These are phyloP conservation scores for Galbula dea DNA, from an alignment of 2,113 vertebrate genomes.

Conservation along the genomic window DNA sequence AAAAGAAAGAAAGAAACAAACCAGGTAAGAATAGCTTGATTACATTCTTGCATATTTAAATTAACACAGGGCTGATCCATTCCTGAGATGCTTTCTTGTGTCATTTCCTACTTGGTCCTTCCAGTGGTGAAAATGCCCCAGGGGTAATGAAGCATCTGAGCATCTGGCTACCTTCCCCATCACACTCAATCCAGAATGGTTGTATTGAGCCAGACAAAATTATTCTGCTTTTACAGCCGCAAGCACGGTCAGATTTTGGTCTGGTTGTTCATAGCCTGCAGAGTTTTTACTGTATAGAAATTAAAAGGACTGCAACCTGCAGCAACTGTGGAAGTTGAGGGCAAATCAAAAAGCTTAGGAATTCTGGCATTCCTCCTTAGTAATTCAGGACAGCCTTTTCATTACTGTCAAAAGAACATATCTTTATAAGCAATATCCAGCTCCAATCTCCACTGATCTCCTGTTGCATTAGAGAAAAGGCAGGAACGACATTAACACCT, in stretches of 20 bases:
- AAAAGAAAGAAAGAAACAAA: rapidly evolving
- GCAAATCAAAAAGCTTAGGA: not conserved
- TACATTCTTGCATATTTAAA: not conserved
- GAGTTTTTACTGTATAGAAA: rapidly evolving
- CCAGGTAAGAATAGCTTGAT: not conserved
- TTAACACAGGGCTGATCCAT: not conserved
- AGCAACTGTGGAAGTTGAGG: not conserved
- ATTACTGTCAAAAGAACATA: not conserved
- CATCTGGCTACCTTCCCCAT: not conserved
- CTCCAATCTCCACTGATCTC: not conserved
- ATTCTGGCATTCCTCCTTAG: not conserved
- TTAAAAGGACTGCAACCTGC: not conserved
- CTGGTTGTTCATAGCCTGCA: not conserved
- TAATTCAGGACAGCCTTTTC: not conserved
- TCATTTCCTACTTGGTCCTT: not conserved
- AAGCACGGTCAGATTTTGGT: not conserved
- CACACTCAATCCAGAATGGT: not conserved
- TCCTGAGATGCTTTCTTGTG: not conserved
- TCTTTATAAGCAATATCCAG: slow-evolving; percentile 5
- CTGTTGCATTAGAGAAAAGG: not conserved
- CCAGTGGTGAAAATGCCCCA: not conserved
- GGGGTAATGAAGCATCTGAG: not conserved
- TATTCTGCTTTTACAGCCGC: not conserved
- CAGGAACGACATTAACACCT: not conserved
- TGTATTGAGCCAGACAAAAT: not conserved